Base-by-base conservation (phyloP, 1,140 invertebrate genomes). In the Pseudomyrmex pallidus region DNA sequence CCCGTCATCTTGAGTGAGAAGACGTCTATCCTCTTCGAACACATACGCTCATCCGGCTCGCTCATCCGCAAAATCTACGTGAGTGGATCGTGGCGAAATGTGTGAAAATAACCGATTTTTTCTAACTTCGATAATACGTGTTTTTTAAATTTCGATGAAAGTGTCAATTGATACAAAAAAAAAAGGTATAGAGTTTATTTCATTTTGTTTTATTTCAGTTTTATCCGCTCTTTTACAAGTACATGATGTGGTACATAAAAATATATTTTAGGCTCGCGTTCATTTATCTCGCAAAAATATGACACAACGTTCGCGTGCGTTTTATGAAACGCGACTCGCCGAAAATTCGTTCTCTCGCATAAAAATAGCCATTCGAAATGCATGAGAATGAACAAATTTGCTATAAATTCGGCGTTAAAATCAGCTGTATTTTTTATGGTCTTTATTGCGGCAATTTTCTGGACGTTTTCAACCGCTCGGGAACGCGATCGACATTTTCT, bases 11-110 rank as follows among this genome's bases (percentile, higher is more conserved):
- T 9, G 80, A 25, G 74, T 15, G 22, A 50, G 13, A 54, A 67
- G 72, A 70, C 17, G 67, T 87, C 73, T 50, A 74, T 80, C 64
- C 20, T 1, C 67, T 68, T 77, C 12, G 62, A 54, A 78, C 22
- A 25, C 35, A 70, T 35, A 35, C 35, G 35, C 35, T 35, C 35
- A 35, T 86, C 44, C 5, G 15, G 50, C 46, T 74, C 57, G 66
- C 25, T 67, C 44, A 22, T 44, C 54, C 52, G 44, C 25, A 57
- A 86, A 86, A 77, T 87, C 67, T 74, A 67, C 44, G 72, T 56
- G 72, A 57, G 50, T 20, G 44, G 22, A 56, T 46, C 66, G 54
- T 64, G 74, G 61, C 59, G 44, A 66, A 74, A 63, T 15, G 59
- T 56, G 72, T 35, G 5, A 78, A 20, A 63, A 61, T 4, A 48